phyloP scores from a whole-genome alignment of 2,113 vertebrate species.

The Hippoglossus stenolepis region DNA sequence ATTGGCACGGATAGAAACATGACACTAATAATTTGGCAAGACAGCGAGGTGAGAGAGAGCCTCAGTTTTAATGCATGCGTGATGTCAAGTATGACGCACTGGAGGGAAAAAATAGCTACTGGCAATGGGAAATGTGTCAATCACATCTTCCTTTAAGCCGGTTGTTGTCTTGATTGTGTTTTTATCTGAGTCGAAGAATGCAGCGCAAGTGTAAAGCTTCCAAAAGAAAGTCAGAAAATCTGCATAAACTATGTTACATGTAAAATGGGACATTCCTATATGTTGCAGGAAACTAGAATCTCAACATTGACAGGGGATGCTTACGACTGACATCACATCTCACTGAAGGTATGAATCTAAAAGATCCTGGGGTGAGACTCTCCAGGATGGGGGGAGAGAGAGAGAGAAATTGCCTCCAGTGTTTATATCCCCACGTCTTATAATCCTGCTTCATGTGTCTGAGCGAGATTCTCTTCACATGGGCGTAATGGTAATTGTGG shows the following conservation, averaged over 20 bases:
- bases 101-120: too few species aligned
- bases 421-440: constrained; percentile 56
- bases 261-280: neutral
- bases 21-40: too few species aligned
- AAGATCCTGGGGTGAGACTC: constrained; percentile 34
- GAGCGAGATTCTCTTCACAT: constrained; percentile 53
- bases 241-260: neutral
- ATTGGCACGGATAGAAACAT: too few species aligned
- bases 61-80: too few species aligned
- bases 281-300: too few species aligned
- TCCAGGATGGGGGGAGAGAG: neutral
- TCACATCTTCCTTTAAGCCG: too few species aligned
- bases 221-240: neutral
- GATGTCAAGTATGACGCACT: too few species aligned
- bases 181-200: too few species aligned
- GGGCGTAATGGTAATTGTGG: constrained; percentile 68
- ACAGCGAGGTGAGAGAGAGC: too few species aligned
- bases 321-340: constrained; percentile 12
- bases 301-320: constrained; percentile 9
- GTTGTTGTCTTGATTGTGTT: too few species aligned
- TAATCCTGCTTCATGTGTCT: constrained; percentile 54
- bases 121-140: too few species aligned
- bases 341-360: constrained; percentile 32
- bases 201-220: too few species aligned
- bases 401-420: constrained; percentile 37